Conservation (phyloP, 2,797 vertebrate genomes). For the Mareca penelope region DNA sequence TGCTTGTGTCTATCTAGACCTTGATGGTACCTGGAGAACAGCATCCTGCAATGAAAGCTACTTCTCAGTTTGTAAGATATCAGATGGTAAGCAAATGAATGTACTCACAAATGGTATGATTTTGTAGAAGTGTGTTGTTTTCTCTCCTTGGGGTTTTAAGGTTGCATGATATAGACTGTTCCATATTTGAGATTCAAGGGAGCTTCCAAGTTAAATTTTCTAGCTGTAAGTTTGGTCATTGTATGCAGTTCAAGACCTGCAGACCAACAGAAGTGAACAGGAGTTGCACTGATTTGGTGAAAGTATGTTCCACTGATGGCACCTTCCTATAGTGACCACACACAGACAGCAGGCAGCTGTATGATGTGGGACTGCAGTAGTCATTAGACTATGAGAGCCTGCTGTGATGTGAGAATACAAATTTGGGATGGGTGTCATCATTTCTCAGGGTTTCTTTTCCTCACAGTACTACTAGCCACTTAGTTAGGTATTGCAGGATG, state of each 20-base stretch:
- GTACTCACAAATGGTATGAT: neutral
- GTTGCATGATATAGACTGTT: neutral
- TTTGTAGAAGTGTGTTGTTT: neutral
- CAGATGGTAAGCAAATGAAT: slow-evolving; percentile 78
- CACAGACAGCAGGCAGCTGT: neutral
- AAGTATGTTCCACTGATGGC: neutral
- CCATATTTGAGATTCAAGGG: neutral
- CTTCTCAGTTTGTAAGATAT: slow-evolving; percentile 88
- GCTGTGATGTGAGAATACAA: neutral
- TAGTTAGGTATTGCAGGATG: neutral
- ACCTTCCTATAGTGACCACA: neutral
- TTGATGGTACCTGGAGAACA: slow-evolving; percentile 89
- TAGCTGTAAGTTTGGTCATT: neutral
- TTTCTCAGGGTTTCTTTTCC: neutral
- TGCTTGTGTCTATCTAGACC: slow-evolving; percentile 88
- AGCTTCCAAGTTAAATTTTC: neutral
- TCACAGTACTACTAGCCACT: neutral
- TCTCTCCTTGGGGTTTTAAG: neutral
- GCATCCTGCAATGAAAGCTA: slow-evolving; percentile 82
- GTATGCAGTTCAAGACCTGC: too few species aligned
- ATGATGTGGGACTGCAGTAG: neutral
- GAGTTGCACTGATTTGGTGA: neutral
- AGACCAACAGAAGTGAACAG: neutral
- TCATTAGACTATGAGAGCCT: neutral
- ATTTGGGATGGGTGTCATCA: neutral